Evolutionary conservation across 2,888 invertebrate species (phyloP).

Genomic region (Petrophora chlorosata): DNA sequence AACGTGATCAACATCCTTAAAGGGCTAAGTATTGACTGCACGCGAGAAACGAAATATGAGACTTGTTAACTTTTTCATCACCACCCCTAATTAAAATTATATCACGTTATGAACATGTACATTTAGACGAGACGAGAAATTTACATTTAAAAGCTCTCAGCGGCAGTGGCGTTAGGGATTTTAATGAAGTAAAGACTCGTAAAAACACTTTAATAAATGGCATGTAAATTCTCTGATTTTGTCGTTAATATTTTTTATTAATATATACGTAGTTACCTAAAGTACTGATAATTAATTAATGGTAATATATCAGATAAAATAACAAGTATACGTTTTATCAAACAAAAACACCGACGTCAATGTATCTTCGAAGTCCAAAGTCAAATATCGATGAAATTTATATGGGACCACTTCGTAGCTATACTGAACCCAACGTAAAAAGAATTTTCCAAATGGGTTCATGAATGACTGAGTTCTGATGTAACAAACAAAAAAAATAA

Average conservation of each 20-base stretch:
- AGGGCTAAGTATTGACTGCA: constrained; percentile 1
- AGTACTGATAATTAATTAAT: too few species aligned
- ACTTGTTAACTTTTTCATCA: not conserved
- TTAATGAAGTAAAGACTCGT: constrained; percentile 16
- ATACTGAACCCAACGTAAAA: too few species aligned
- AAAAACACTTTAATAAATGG: constrained; percentile 15
- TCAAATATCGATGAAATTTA: too few species aligned
- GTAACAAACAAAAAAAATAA: too few species aligned
- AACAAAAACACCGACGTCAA: too few species aligned
- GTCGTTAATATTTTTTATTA: not conserved
- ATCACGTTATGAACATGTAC: constrained; percentile 7
- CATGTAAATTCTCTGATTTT: not conserved
- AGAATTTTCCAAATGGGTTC: too few species aligned
- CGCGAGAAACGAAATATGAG: not conserved
- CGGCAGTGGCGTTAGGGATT: constrained; percentile 2
- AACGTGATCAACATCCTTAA: constrained; percentile 6
- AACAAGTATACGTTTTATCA: too few species aligned
- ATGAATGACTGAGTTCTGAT: too few species aligned
- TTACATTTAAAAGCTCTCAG: constrained; percentile 27
- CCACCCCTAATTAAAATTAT: constrained; percentile 4
- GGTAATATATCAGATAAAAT: too few species aligned
- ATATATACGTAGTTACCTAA: too few species aligned
- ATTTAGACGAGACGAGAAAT: constrained; percentile 14
- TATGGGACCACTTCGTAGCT: too few species aligned
- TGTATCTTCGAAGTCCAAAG: too few species aligned